Evolutionary conservation across 2,888 invertebrate genomes (phyloP), one percentile per base, ranked within the genome.

Genomic region (Sinelater perroti): DNA sequence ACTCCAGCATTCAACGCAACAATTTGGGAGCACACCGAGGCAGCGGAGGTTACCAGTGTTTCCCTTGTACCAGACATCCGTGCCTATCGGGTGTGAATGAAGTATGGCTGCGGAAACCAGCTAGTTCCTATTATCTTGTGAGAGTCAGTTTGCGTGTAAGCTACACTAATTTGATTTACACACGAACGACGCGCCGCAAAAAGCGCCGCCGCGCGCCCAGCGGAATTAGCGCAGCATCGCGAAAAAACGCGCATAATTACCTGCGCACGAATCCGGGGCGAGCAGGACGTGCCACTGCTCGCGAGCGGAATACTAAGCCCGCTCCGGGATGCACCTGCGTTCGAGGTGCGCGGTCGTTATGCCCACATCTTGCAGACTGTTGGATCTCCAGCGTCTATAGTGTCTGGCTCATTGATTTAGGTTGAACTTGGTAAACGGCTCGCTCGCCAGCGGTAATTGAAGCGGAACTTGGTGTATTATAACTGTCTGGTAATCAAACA

Each of bases 401-500:
- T 20, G 10, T 20, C 20, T 38, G 11, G 20, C 38, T 38, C 21
- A 38, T 38, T 38, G 38, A 38, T 38, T 38, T 38, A 38, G 38
- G 18, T 38, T 20, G 21, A 38, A 18, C 20, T 38, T 20, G 2
- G 38, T 38, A 38, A 38, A 38, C 38, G 18, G 17, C 38, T 38
- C n/a, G 38, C 38, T 38, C 38, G 21, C 38, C 21, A 38, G 20
- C 38, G 38, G 38, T 38, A 38, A 38, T 38, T 38, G 38, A 38
- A 20, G 38, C 38, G 38, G 18, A 38, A 38, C 38, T 38, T 38
- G 20, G 20, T 38, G 20, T 38, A 38, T 38, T 38, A 38, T 38
- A 38, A 38, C 38, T 38, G 38, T 38, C 38, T 18, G 38, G 38
- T 38, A 38, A 38, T 38, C 38, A 38, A 38, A 18, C 35, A 35